Evolutionary conservation across 2,888 invertebrate species (phyloP).

Genomic region (Eristalis pertinax): DNA sequence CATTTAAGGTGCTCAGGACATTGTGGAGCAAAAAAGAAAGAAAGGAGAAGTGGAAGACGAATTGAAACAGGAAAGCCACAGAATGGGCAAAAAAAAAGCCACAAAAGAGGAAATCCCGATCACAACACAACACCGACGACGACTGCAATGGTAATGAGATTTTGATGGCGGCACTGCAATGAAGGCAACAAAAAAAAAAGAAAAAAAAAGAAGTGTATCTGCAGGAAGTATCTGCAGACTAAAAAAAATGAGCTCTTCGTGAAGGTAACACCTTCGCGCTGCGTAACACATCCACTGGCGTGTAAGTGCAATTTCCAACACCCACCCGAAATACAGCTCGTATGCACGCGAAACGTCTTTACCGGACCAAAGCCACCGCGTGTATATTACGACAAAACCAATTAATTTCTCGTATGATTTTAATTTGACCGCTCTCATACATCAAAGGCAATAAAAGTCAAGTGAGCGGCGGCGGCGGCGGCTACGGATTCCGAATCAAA

Average conservation of each 20-base stretch:
- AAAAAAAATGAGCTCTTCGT: conserved; percentile 45
- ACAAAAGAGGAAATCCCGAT: conserved; percentile 40
- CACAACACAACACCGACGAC: conserved; percentile 6
- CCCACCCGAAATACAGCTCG: conserved; percentile 31
- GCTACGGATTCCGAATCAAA: neutral
- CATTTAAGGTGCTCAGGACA: conserved; percentile 30
- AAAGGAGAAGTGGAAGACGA: conserved; percentile 4
- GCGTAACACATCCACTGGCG: conserved; percentile 42
- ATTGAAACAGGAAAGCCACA: conserved; percentile 63
- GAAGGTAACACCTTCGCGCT: conserved; percentile 54
- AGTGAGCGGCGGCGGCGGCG: neutral
- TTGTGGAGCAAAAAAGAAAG: neutral
- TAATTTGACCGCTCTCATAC: conserved; percentile 68
- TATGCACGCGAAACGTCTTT: neutral
- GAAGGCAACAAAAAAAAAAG: neutral
- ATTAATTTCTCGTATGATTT: conserved; percentile 71
- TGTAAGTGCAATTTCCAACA: conserved; percentile 45
- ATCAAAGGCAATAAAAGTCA: conserved; percentile 54
- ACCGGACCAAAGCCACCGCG: conserved; percentile 3
- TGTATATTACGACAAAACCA: conserved; percentile 64
- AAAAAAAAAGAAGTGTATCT: conserved; percentile 10
- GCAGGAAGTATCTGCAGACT: conserved; percentile 47
- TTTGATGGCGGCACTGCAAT: conserved; percentile 51
- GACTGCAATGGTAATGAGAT: conserved; percentile 70
- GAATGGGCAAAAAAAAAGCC: conserved; percentile 43